Percentiles rank a stretch among this genome's conserved stretches.
These are phyloP conservation scores for Stegodyphus dumicola DNA, from an alignment of 1,140 invertebrate species.

Conservation along the genomic window DNA sequence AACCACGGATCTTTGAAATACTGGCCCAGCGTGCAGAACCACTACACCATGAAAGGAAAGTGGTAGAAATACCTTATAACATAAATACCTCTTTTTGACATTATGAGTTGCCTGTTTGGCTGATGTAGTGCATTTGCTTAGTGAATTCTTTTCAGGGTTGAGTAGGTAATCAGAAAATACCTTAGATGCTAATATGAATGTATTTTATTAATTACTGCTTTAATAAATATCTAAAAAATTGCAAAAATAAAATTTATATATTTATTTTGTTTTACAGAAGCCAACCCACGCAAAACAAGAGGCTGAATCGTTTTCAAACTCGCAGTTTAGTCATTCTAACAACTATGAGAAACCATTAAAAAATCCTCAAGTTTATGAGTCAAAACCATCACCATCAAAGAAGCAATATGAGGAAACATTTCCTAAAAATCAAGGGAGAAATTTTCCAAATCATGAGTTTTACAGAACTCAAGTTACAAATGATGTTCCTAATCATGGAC, in stretches of 20 bases:
- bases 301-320: neutral
- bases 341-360: constrained; percentile 3
- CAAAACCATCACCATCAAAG: constrained; percentile 16
- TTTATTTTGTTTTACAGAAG: constrained; percentile 2
- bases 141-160: too few species aligned
- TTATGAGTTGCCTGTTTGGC: too few species aligned
- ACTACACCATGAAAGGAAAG: too few species aligned
- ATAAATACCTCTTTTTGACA: too few species aligned
- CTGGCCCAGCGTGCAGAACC: too few species aligned
- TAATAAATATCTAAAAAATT: too few species aligned
- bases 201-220: too few species aligned
- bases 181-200: too few species aligned
- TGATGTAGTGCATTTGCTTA: too few species aligned
- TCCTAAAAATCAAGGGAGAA: neutral
- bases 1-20: too few species aligned
- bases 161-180: too few species aligned
- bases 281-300: constrained; percentile 8
- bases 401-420: constrained; percentile 7
- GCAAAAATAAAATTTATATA: neutral
- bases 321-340: neutral
- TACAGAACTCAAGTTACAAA: neutral
- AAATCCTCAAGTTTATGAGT: neutral
- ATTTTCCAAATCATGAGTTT: neutral
- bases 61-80: too few species aligned
- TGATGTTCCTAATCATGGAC: constrained; percentile 15